Percentiles rank a stretch among this genome's conserved stretches.
These are phyloP conservation scores for Ciconia nigra DNA, from an alignment of 2,797 vertebrate species.

Conservation along the genomic window DNA sequence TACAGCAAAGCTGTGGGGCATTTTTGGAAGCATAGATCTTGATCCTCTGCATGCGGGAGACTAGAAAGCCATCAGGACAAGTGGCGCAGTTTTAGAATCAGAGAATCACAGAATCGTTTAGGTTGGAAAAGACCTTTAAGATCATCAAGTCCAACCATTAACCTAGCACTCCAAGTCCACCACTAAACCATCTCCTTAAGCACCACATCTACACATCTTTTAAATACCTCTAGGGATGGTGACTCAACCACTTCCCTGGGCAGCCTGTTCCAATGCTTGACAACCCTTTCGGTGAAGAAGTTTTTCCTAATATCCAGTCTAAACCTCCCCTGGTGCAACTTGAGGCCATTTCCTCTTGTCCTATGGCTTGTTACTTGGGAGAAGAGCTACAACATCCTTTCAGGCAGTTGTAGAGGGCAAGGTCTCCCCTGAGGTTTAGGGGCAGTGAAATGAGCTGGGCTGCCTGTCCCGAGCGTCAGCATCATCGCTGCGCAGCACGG, in stretches of 20 bases:
- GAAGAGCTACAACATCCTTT: neutral
- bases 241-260: neutral
- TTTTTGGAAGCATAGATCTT: neutral
- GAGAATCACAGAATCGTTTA: neutral
- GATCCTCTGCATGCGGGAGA: neutral
- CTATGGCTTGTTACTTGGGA: neutral
- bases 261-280: neutral
- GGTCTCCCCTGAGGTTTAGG: neutral
- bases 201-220: neutral
- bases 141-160: neutral
- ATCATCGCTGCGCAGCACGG: accelerated
- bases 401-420: neutral
- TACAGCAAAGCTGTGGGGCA: neutral
- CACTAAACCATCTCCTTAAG: neutral
- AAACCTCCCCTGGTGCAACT: neutral
- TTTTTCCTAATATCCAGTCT: neutral
- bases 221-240: neutral
- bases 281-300: neutral
- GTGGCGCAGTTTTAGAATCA: neutral
- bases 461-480: neutral
- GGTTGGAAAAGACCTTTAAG: neutral
- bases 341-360: neutral
- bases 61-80: neutral
- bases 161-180: neutral
- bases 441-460: neutral